phyloP scores from a whole-genome alignment of 2,113 vertebrate genomes.

The Peromyscus polionotus region DNA sequence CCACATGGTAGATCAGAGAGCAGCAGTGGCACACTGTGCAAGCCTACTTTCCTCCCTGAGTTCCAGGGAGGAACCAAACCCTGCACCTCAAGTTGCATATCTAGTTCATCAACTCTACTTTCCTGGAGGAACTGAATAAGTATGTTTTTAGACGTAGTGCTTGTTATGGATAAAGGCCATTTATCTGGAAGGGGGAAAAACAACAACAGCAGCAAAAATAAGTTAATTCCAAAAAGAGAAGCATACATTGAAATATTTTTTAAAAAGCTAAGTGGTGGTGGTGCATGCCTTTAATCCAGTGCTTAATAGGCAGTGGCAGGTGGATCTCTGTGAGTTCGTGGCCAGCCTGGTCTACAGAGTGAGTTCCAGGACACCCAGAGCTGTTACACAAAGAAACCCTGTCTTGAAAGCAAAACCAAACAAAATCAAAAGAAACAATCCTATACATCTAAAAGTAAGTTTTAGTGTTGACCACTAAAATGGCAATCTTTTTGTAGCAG shows the following conservation, averaged over 20 bases:
- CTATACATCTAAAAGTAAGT: background rate
- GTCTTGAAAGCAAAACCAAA: background rate
- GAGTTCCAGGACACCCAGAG: background rate
- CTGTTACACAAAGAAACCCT: background rate
- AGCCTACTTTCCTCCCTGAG: background rate
- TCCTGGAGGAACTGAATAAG: background rate
- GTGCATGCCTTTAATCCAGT: background rate
- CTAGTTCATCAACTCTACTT: background rate
- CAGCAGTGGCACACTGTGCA: rapidly evolving
- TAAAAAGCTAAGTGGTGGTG: background rate
- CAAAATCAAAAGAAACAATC: background rate
- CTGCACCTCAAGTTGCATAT: too few species aligned
- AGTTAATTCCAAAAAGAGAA: background rate
- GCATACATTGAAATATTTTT: background rate
- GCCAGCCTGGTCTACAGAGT: background rate
- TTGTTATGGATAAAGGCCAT: background rate
- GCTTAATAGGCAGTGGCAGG: background rate
- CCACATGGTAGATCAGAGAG: background rate
- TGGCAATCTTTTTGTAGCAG: background rate
- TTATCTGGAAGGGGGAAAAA: background rate
- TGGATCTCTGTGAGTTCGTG: background rate
- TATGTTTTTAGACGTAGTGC: background rate
- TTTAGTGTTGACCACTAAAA: background rate
- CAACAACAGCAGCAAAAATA: background rate
- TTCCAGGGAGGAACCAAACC: background rate